Evolutionary conservation across 2,113 vertebrate species (phyloP).

Genomic region (Megalops atlanticus): DNA sequence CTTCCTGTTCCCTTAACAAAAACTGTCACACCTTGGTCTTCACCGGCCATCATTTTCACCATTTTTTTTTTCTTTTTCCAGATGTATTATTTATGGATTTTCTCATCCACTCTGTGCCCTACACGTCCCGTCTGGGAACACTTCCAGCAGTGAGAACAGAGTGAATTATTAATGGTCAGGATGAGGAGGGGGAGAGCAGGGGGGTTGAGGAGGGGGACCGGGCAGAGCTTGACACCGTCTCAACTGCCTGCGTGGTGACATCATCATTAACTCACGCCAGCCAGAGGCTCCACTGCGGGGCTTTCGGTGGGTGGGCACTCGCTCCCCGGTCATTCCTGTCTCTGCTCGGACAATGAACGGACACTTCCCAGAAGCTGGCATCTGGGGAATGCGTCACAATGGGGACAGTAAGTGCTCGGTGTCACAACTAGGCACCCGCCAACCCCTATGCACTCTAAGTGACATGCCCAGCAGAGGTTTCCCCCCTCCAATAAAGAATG

Average conservation of each 20-base stretch:
- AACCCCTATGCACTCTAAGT: too few relatives aligned
- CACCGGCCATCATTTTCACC: background rate
- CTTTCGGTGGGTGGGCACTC: background rate
- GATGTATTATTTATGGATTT: background rate
- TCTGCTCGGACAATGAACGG: too few relatives aligned
- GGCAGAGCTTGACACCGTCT: background rate
- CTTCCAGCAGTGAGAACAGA: background rate
- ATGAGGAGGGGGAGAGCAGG: background rate
- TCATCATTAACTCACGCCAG: background rate
- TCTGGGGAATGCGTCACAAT: background rate
- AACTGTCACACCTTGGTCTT: too few relatives aligned
- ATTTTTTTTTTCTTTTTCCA: background rate
- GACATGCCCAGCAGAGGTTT: too few relatives aligned
- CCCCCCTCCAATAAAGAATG: too few relatives aligned
- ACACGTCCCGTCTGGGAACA: background rate
- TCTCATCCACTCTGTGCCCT: background rate
- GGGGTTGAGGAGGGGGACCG: background rate
- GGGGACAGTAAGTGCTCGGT: background rate
- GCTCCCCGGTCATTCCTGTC: background rate
- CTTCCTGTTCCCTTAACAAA: too few relatives aligned
- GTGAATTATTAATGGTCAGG: slow-evolving; percentile 9
- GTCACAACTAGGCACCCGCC: too few relatives aligned
- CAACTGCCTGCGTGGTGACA: background rate
- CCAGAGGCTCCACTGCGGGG: background rate
- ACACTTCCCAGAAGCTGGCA: background rate